These are phyloP conservation scores for Lordiphosa stackelbergi DNA, from an alignment of 1,140 invertebrate genomes.

Conservation along the genomic window DNA sequence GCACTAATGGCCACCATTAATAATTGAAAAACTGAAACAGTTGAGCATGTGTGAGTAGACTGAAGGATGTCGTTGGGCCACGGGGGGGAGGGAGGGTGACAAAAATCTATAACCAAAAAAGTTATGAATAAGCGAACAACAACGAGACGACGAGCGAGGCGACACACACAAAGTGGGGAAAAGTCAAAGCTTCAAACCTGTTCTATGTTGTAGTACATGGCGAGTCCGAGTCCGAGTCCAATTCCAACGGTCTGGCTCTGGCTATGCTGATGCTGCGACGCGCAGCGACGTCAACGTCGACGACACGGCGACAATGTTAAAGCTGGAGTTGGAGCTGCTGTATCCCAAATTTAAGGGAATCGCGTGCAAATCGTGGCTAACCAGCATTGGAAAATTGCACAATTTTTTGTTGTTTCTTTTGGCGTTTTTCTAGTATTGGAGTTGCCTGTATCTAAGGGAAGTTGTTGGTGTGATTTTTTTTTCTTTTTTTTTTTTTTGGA, in stretches of 20 bases:
- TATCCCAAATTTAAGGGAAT: conserved; percentile 51
- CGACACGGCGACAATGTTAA: conserved; percentile 62
- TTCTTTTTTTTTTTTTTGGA: conserved; percentile 55
- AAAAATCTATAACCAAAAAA: conserved; percentile 75
- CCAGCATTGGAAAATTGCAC: conserved; percentile 61
- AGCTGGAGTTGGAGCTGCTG: conserved; percentile 25
- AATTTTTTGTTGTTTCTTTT: conserved; percentile 10
- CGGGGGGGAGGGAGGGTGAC: conserved; percentile 31
- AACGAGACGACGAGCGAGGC: conserved; percentile 8
- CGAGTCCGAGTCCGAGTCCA: conserved; percentile 34
- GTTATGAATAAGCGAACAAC: conserved; percentile 68
- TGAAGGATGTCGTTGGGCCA: conserved; percentile 20
- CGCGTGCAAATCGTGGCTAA: conserved; percentile 60
- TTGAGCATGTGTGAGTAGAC: conserved; percentile 65
- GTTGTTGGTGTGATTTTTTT: conserved; percentile 49
- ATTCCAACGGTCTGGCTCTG: conserved; percentile 30
- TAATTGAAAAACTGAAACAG: conserved; percentile 76
- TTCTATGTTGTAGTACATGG: conserved; percentile 70
- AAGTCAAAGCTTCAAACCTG: conserved; percentile 62
- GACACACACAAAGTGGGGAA: conserved; percentile 9
- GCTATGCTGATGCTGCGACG: conserved; percentile 50
- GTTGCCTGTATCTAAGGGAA: conserved; percentile 4
- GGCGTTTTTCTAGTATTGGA: conserved; percentile 14
- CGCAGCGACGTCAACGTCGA: conserved; percentile 37
- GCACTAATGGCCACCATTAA: conserved; percentile 75